Conservation (phyloP, 2,113 vertebrate species). For the Ivindomyrus marchei region DNA sequence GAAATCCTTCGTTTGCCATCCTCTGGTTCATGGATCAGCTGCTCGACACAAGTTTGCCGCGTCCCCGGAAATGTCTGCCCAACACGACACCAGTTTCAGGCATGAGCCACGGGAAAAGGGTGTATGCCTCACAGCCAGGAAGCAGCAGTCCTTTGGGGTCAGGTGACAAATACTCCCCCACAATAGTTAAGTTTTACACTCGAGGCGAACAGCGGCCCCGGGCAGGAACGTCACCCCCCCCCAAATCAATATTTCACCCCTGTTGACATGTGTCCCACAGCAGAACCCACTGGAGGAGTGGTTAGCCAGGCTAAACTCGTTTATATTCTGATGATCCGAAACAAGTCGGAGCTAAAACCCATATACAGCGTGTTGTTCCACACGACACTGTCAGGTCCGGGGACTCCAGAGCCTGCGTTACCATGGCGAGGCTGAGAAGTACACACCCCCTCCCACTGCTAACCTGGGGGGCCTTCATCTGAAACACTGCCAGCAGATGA, state of each 20-base stretch:
- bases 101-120: neutral
- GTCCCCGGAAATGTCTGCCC: neutral
- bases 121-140: neutral
- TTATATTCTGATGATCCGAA: neutral
- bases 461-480: neutral
- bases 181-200: neutral
- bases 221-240: neutral
- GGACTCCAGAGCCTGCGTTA: neutral
- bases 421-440: neutral
- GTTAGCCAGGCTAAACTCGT: neutral
- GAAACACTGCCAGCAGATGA: neutral
- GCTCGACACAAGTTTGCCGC: neutral
- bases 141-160: neutral
- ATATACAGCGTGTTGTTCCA: neutral
- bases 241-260: conserved; percentile 5
- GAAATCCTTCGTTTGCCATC: neutral
- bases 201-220: neutral
- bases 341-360: neutral
- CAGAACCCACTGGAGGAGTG: neutral
- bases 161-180: neutral
- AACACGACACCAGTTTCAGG: neutral
- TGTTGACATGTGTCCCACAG: neutral
- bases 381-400: neutral
- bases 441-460: neutral
- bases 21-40: neutral